phyloP scores from a whole-genome alignment of 1,140 invertebrate species.

The Microplitis mediator region DNA sequence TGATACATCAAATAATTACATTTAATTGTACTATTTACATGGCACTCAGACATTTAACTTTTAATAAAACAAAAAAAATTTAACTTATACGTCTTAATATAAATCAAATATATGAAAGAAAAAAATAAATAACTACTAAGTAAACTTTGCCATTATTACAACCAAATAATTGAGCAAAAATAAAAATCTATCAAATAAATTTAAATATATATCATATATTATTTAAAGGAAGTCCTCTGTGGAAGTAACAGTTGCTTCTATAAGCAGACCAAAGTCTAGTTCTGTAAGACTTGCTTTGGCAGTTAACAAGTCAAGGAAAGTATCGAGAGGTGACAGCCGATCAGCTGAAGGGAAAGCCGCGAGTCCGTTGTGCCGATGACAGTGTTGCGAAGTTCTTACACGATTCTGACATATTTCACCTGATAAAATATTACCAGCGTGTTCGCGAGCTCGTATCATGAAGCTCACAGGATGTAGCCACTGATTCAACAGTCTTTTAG shows the following conservation, averaged over 20 bases:
- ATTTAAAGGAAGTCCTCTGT: conserved; percentile 63
- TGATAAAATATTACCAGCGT: conserved; percentile 77
- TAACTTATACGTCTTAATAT: not conserved
- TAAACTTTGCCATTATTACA: not conserved
- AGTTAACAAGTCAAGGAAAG: conserved; percentile 82
- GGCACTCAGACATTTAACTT: not conserved
- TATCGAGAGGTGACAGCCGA: conserved; percentile 78
- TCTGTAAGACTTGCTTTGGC: conserved; percentile 84
- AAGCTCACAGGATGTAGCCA: conserved; percentile 80
- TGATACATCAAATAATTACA: not conserved
- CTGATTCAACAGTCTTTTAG: conserved; percentile 75
- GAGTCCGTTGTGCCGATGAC: conserved; percentile 59
- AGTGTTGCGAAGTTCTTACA: conserved; percentile 51
- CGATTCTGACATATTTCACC: conserved; percentile 64
- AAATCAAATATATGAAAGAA: too few relatives aligned
- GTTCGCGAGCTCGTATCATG: conserved; percentile 77
- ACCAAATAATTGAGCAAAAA: not conserved
- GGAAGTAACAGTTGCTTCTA: conserved; percentile 76
- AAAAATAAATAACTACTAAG: not conserved
- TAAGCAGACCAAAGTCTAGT: conserved; percentile 79
- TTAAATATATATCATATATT: not conserved
- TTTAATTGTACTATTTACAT: not conserved
- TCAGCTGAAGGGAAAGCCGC: conserved; percentile 75
- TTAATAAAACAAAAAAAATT: not conserved
- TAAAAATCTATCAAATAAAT: not conserved